These are phyloP conservation scores for Tetrapedia diversipes DNA, from an alignment of 2,888 invertebrate genomes.

Conservation along the genomic window DNA sequence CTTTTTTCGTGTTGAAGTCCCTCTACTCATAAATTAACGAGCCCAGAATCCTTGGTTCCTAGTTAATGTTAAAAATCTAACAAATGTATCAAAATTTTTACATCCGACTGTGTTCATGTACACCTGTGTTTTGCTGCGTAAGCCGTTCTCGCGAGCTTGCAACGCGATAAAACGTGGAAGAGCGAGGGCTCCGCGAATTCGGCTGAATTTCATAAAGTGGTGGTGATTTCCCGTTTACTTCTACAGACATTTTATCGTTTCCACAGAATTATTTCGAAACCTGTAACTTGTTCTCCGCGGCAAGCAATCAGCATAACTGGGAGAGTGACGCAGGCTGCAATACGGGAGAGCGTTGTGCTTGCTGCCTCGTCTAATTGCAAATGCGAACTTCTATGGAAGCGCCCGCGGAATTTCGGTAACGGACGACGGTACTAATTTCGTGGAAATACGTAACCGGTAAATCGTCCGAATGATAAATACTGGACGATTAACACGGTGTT, in stretches of 20 bases:
- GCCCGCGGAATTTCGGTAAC: constrained; percentile 48
- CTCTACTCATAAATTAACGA: no score
- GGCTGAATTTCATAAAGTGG: constrained; percentile 34
- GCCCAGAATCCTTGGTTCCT: no score
- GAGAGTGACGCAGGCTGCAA: not conserved
- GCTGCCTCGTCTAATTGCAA: constrained; percentile 44
- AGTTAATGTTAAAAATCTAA: no score
- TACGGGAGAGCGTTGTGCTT: not conserved
- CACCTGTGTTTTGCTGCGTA: not conserved
- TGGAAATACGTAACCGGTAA: constrained; percentile 37
- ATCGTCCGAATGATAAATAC: constrained; percentile 47
- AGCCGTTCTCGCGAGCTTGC: constrained; percentile 15
- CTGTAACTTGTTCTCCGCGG: constrained; percentile 40
- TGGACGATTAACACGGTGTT: constrained; percentile 40
- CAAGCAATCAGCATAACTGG: constrained; percentile 53
- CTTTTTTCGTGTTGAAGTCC: no score
- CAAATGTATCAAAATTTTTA: no score
- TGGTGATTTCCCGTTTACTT: constrained; percentile 33
- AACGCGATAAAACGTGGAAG: constrained; percentile 38
- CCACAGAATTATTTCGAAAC: constrained; percentile 47
- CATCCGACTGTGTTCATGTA: not conserved
- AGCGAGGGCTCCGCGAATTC: constrained; percentile 12
- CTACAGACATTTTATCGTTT: constrained; percentile 42
- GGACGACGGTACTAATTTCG: constrained; percentile 33
- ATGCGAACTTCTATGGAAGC: constrained; percentile 41